Evolutionary conservation across 2,888 invertebrate species (phyloP).

Genomic region (Leptura quadrifasciata): DNA sequence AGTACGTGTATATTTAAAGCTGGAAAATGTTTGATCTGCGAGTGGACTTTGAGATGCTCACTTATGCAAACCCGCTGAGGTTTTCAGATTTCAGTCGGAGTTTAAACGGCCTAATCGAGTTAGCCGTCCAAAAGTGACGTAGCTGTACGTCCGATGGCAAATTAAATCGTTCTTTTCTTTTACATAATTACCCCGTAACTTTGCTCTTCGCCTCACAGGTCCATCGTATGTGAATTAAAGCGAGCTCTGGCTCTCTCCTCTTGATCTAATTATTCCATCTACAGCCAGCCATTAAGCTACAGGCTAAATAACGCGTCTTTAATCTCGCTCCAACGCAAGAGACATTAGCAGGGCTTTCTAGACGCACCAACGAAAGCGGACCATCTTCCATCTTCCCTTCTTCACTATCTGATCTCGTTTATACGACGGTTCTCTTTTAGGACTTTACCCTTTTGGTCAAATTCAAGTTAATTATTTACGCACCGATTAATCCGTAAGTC

Average conservation of each 20-base stretch:
- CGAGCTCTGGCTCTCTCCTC: slow-evolving; percentile 65
- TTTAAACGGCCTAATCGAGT: slow-evolving; percentile 66
- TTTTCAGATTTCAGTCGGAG: slow-evolving; percentile 65
- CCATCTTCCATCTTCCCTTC: slow-evolving; percentile 23
- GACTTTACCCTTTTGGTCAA: slow-evolving; percentile 35
- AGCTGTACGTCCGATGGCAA: slow-evolving; percentile 50
- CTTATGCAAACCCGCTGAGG: slow-evolving; percentile 65
- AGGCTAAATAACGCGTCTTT: slow-evolving; percentile 73
- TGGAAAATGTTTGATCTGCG: slow-evolving; percentile 56
- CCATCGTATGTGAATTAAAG: slow-evolving; percentile 70
- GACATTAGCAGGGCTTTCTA: slow-evolving; percentile 32
- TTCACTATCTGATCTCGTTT: slow-evolving; percentile 30
- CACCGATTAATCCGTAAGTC: slow-evolving; percentile 33
- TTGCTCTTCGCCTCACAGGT: slow-evolving; percentile 57
- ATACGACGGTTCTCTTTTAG: slow-evolving; percentile 11
- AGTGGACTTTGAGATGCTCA: slow-evolving; percentile 56
- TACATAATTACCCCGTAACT: slow-evolving; percentile 45
- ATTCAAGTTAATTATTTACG: slow-evolving; percentile 32
- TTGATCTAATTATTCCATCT: slow-evolving; percentile 73
- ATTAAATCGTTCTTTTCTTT: slow-evolving; percentile 50
- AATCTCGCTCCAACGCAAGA: slow-evolving; percentile 61
- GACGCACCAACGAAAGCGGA: slow-evolving; percentile 17
- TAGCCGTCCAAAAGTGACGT: slow-evolving; percentile 63
- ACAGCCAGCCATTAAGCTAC: slow-evolving; percentile 70
- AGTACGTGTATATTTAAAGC: slow-evolving; percentile 50